Evolutionary conservation across 1,140 invertebrate genomes (phyloP).

Genomic region (Lithobius niger): DNA sequence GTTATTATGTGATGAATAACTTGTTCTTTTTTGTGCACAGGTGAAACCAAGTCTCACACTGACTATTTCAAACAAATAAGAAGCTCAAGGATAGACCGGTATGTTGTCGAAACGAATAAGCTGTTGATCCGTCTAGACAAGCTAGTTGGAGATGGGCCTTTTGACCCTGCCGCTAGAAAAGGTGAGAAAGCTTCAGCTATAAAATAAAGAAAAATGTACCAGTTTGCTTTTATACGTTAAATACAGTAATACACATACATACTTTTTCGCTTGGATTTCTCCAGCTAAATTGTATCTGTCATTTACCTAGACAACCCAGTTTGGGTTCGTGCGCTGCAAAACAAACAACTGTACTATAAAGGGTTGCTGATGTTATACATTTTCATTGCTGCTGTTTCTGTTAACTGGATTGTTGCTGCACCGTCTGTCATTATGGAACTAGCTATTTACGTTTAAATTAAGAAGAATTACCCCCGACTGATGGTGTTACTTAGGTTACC

Average conservation of each 20-base stretch:
- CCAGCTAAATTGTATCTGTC: too few relatives aligned
- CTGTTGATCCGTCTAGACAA: constrained; percentile 86
- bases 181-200: constrained; percentile 36
- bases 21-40: too few relatives aligned
- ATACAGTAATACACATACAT: neutral
- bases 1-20: too few relatives aligned
- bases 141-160: constrained; percentile 64
- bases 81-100: constrained; percentile 61
- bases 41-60: constrained; percentile 50
- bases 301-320: neutral
- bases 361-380: too few relatives aligned
- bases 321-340: neutral
- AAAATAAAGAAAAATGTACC: constrained; percentile 3
- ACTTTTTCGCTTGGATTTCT: too few relatives aligned
- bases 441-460: too few relatives aligned
- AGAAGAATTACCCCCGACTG: too few relatives aligned
- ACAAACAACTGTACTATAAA: too few relatives aligned
- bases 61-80: constrained; percentile 63
- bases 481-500: too few relatives aligned
- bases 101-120: constrained; percentile 89
- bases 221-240: neutral
- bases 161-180: constrained; percentile 66
- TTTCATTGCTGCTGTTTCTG: too few relatives aligned
- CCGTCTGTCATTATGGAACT: too few relatives aligned
- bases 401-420: too few relatives aligned